Evolutionary conservation across 2,797 vertebrate species (phyloP).

Genomic region (Chromobotia macracanthus): DNA sequence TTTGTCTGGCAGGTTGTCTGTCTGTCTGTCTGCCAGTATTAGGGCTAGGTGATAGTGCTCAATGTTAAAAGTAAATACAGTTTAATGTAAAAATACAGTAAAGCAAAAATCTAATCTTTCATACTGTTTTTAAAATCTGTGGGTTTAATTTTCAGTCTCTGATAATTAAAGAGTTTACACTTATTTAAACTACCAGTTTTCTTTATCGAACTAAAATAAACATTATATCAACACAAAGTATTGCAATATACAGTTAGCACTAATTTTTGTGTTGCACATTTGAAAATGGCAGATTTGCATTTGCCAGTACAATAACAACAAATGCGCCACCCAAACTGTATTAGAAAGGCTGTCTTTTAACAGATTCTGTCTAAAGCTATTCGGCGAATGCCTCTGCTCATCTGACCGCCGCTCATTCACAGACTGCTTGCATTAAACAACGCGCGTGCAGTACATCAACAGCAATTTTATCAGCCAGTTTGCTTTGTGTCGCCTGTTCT

Average conservation of each 20-base stretch:
- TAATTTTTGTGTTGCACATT: background rate
- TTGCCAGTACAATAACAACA: constrained; percentile 17
- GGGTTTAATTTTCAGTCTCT: no score
- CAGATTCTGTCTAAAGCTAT: constrained; percentile 16
- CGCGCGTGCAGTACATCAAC: constrained; percentile 46
- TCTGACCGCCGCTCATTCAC: constrained; percentile 35
- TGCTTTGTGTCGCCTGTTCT: constrained; percentile 38
- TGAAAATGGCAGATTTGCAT: constrained; percentile 13
- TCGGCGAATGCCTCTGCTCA: constrained; percentile 6
- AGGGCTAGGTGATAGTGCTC: no score
- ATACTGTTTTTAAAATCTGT: no score
- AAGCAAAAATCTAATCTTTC: no score
- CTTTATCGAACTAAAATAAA: no score
- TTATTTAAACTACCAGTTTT: no score
- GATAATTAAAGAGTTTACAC: no score
- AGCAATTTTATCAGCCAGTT: constrained; percentile 53
- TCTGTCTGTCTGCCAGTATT: no score
- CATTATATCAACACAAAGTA: no score
- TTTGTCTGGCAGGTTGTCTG: background rate
- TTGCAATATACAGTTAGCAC: no score
- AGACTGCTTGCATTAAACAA: constrained; percentile 43
- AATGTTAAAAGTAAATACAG: no score
- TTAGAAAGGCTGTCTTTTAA: constrained; percentile 29
- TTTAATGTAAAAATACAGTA: no score
- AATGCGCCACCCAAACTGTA: constrained; percentile 4